Base-by-base conservation (phyloP, 2,797 vertebrate species). In the Pseudochirops corinnae region DNA sequence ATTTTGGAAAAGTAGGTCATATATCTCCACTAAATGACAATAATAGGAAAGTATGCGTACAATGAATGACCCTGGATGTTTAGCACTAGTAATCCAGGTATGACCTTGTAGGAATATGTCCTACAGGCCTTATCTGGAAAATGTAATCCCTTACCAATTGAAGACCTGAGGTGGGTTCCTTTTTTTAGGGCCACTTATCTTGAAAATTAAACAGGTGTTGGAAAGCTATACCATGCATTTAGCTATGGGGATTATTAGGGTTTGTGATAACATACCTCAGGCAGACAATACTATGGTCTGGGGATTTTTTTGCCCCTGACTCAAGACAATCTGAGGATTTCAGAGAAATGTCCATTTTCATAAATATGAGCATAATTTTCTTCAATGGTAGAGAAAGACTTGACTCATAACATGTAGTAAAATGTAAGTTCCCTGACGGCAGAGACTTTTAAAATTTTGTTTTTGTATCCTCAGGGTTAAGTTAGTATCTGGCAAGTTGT, bases 1-100 rank as follows among this genome's bases (percentile, higher is more conserved):
- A 0, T 91, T 97, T 95, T 96, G 96, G 96, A 95, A 97, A 74
- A 96, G 90, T 12, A 94, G 91, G 90, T n/a, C 91, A 91, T 92
- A 92, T 93, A 96, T 57, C 95, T 96, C 94, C 92, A 93, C 91
- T 90, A 93, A 97, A 93, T n/a, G 39, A 87, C 91, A 94, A 60
- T 58, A 55, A 90, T 57, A 96, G 90, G 24, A 91, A 92, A 93
- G 21, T 93, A 94, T 91, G 57, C 39, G 14, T 91, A 92, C 93
- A 93, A 56, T 55, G 62, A 95, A 92, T 10, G 91, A 74, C 56
- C 39, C 95, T 91, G 90, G 90, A 58, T 94, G 74, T 62, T 96
- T 82, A 91, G 0, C 46, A 12, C 50, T 87, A 55, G 60, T 90
- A 56, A 91, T 92, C 90, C 21, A 16, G 55, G 90, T 87, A 28